These are phyloP conservation scores for Pogonomyrmex californicus DNA, from an alignment of 1,140 invertebrate genomes.

Conservation along the genomic window DNA sequence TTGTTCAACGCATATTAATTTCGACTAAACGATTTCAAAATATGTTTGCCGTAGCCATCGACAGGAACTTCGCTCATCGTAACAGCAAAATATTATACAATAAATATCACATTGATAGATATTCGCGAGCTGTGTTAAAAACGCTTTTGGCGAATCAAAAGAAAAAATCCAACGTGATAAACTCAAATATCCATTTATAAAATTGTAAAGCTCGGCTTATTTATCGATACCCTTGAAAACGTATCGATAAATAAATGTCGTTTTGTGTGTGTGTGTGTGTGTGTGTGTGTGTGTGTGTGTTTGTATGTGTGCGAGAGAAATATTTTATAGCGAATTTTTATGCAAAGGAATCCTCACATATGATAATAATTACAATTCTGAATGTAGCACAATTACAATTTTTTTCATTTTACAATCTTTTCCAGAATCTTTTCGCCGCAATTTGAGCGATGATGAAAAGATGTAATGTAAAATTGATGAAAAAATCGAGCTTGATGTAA, in stretches of 20 bases:
- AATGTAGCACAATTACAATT: background rate
- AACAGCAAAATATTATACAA: constrained; percentile 46
- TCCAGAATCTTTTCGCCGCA: background rate
- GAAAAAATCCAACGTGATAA: background rate
- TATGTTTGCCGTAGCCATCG: constrained; percentile 40
- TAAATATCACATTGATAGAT: constrained; percentile 36
- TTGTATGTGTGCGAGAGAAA: background rate
- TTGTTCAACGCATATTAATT: constrained; percentile 58
- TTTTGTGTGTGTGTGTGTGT: background rate
- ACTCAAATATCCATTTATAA: constrained; percentile 16
- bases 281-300: too few relatives aligned
- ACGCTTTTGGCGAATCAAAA: background rate
- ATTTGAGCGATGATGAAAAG: background rate
- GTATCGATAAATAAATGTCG: background rate
- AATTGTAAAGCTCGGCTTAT: constrained; percentile 8
- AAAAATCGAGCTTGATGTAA: constrained; percentile 43
- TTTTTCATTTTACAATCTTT: background rate
- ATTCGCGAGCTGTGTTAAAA: constrained; percentile 28
- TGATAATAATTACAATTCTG: constrained; percentile 9
- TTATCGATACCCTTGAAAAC: background rate
- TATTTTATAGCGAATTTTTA: background rate
- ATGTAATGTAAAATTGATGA: background rate
- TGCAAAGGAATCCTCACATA: background rate
- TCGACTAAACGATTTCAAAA: constrained; percentile 54
- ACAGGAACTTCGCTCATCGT: background rate